Base-by-base conservation (phyloP, 2,797 vertebrate genomes). In the Gambusia yucatana region DNA sequence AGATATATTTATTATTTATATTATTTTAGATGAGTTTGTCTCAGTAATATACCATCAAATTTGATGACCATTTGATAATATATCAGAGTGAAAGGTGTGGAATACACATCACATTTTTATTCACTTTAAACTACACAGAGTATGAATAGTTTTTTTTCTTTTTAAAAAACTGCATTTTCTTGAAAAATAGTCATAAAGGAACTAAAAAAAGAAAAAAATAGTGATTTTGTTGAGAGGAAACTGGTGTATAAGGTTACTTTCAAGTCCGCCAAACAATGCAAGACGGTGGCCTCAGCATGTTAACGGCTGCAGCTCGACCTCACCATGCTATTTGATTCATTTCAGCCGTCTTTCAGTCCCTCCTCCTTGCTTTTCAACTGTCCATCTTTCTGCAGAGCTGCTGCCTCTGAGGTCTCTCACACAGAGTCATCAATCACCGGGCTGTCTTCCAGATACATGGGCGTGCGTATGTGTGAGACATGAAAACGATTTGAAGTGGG, bases 351-450 rank as follows among this genome's bases (percentile, higher is more conserved):
- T 76, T 82, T 75, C 55, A 36, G 43, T 79, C 74, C 84, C 85
- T 87, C 87, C 87, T 91, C 77, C 78, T 79, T 73, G 81, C 89
- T 85, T 90, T 88, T 90, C 90, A 90, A 91, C 85, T 88, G 90
- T 91, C 90, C 91, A 84, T 91, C 91, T 89, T 87, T 85, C 81
- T 84, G 83, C 84, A 73, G 88, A 61, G 79, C 87, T 82, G 83
- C 82, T 87, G 86, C 89, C 92, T 91, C 89, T 82, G 84, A 91
- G 89, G 86, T 88, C 84, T 85, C 87, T 89, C 78, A 72, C 83
- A 88, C 74, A 80, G 33, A 88, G 82, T 89, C 91, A 94, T 93
- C 91, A 92, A 94, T 93, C 92, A 91, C 81, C 1, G 16, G 84
- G 81, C 82, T n/a, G 73, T 77, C 74, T 87, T 87, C 87, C 88